These are phyloP conservation scores for Operophtera brumata DNA, from an alignment of 2,888 invertebrate genomes.

Conservation along the genomic window DNA sequence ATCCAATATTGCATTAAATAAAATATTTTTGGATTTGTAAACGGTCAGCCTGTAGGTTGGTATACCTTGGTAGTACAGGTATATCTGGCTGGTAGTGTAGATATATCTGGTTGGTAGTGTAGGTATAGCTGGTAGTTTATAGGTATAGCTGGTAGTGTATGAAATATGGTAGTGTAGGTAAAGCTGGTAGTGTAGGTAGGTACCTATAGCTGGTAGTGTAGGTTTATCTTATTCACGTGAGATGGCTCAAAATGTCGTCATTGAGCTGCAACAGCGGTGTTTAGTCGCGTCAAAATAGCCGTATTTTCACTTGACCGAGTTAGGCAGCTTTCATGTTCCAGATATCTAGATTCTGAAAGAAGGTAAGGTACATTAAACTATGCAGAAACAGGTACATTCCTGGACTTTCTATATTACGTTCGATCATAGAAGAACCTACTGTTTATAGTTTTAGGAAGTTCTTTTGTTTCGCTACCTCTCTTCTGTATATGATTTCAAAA, in stretches of 20 bases:
- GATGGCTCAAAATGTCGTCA: conserved; percentile 24
- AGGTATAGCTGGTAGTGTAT: neutral
- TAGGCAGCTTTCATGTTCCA: conserved; percentile 18
- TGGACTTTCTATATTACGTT: no score
- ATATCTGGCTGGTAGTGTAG: neutral
- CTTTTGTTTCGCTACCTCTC: no score
- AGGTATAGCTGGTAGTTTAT: conserved; percentile 9
- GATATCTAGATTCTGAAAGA: neutral
- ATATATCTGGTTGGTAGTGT: neutral
- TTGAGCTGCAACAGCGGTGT: conserved; percentile 26
- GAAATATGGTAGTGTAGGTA: no score
- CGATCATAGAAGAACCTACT: neutral
- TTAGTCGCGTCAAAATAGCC: conserved; percentile 24
- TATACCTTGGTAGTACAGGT: no score
- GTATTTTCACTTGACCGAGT: conserved; percentile 22
- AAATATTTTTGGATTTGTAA: neutral
- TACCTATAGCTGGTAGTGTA: neutral
- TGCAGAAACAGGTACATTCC: no score
- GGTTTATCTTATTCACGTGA: conserved; percentile 23
- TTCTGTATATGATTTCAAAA: no score
- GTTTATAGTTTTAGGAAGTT: no score
- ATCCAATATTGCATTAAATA: no score
- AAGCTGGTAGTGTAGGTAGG: neutral
- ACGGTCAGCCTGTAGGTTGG: conserved; percentile 1
- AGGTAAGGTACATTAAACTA: neutral